Percentiles rank a stretch among this genome's conserved stretches.
Evolutionary conservation across 2,888 invertebrate genomes (phyloP).

Genomic region (Mythimna impura): DNA sequence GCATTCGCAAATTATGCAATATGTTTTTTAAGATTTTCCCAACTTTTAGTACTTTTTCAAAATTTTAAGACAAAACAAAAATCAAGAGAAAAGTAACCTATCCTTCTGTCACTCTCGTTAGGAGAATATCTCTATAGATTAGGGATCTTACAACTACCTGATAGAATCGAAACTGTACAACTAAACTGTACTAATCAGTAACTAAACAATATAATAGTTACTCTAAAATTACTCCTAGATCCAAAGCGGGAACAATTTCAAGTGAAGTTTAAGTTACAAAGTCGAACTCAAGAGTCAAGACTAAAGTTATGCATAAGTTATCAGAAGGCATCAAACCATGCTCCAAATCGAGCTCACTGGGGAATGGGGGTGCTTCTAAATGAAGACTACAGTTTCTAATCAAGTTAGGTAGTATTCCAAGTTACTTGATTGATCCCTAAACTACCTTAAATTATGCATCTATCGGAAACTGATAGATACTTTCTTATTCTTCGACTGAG

Average conservation of each 20-base stretch:
- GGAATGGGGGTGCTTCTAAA: constrained; percentile 11
- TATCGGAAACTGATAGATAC: not conserved
- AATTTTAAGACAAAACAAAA: not conserved
- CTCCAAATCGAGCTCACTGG: constrained; percentile 10
- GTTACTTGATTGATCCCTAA: not conserved
- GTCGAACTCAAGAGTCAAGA: constrained; percentile 27
- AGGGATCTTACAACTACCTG: not conserved
- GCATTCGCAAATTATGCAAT: not conserved
- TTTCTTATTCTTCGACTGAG: not conserved
- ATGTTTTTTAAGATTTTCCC: not conserved
- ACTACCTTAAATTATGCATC: not conserved
- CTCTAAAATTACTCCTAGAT: not conserved
- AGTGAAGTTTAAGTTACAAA: constrained; percentile 26
- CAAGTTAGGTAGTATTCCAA: constrained; percentile 2
- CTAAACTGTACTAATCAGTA: not conserved
- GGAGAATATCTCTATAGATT: not conserved
- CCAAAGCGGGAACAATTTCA: not conserved
- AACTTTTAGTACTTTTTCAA: not conserved
- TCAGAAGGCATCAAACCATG: constrained; percentile 34
- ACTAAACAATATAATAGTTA: not conserved
- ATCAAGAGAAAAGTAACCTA: not conserved
- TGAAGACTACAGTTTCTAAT: constrained; percentile 3
- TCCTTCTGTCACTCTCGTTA: not conserved
- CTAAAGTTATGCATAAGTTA: constrained; percentile 48
- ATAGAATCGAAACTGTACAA: not conserved